Evolutionary conservation across 2,888 invertebrate species (phyloP), one percentile per base, ranked within the genome.

Genomic region (Drosophila mercatorum): DNA sequence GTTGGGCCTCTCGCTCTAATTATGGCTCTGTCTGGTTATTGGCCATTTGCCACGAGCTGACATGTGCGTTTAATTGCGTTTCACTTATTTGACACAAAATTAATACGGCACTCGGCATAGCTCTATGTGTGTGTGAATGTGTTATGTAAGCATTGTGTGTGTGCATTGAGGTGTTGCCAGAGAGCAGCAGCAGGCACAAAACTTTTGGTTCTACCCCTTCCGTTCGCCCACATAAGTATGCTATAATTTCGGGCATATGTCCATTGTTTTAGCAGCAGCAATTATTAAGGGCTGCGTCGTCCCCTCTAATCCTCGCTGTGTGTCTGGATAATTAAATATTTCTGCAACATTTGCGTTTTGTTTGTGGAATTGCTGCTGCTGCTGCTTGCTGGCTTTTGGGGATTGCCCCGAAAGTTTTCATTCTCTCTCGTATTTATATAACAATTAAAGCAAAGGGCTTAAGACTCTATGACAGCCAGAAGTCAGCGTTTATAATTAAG

Each of bases 41-140:
- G 87, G 79, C 78, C 84, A 83, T 83, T 88, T 87, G 79, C 77
- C 80, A 80, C 51, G 67, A 74, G 75, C 76, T 85, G 90, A 81
- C 88, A 90, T 88, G 89, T 88, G 89, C 83, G 89, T 85, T 90
- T 88, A 90, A 88, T 90, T 88, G 83, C 80, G 80, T 90, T 89
- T 90, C 77, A 84, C 83, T 89, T 90, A 91, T 84, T 90, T 87
- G 83, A 89, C 89, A 88, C 80, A 88, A 90, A 80, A 89, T 90
- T 88, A 86, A 90, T 91, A 86, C 78, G 83, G 62, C 77, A 76
- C 68, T 74, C 63, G 71, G 55, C 61, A 55, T 53, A 66, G 40
- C 8, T 52, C 31, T 34, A 26, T n/a, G 46, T 28, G 56, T 11
- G 44, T 46, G 10, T 40, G 22, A 28, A 22, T 60, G 41, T 44